Base-by-base conservation (phyloP, 2,888 invertebrate genomes). In the Epicampocera succincta region DNA sequence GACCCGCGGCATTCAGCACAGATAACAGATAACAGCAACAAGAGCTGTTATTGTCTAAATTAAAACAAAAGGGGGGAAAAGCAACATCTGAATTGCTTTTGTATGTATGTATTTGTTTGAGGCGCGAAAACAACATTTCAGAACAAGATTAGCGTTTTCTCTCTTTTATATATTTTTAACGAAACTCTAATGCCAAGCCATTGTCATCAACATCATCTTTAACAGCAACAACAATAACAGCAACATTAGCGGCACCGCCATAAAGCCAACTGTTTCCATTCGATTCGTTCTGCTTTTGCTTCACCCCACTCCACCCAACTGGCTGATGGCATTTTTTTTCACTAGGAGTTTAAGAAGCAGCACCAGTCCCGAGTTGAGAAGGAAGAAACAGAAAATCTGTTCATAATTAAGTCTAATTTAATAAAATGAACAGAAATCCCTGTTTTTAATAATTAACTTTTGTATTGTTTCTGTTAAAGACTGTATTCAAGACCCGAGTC, bases 71-170 rank as follows among this genome's bases (percentile, higher is more conserved):
- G 44, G 8, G 38, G 12, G 15, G 48, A 61, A 15, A 12, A 56
- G 13, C 19, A 29, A 25, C 46, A 17, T 42, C 4, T 25, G 13
- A 58, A 69, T 29, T 56, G 74, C 40, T 48, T 69, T 80, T 68
- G 17, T 44, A 15, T 63, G 17, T 44, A 15, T 63, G 61, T 21
- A 13, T 65, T 60, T 56, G 44, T 33, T 63, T 66, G 42, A 66
- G 29, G 61, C 76, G 74, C 29, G 48, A 68, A 76, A 63, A 68
- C 46, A 72, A 58, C 69, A 80, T 48, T 60, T 76, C 69, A 71
- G 78, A 83, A 80, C 69, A 40, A 84, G 78, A 83, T 84, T 83
- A 83, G 80, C 65, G 72, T 80, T 33, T 33, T 12, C 12, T 38
- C 15, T 33, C 63, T 44, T n/a, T 33, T n/a, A n/a, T 15, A 4